Evolutionary conservation across 2,113 vertebrate genomes (phyloP).

Genomic region (Isichthys henryi): DNA sequence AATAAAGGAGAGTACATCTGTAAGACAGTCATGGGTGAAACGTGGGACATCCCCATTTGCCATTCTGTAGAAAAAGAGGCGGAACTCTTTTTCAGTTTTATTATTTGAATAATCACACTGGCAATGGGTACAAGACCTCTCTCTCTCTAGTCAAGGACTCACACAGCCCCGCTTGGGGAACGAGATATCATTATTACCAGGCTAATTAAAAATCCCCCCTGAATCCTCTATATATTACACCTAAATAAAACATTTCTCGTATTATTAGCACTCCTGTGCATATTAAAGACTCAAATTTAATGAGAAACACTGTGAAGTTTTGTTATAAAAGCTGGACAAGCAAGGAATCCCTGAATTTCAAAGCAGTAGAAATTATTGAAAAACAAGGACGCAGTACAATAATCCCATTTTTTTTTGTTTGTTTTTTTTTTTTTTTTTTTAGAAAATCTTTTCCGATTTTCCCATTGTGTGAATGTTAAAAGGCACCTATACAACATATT

Average conservation of each 20-base stretch:
- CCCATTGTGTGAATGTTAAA: neutral
- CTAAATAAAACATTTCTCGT: constrained; percentile 6
- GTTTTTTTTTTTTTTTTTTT: neutral
- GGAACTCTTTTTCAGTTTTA: neutral
- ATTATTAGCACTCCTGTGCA: neutral
- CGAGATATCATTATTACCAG: neutral
- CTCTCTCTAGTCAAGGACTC: neutral
- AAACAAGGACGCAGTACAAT: neutral
- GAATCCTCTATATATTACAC: neutral
- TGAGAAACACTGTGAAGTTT: neutral
- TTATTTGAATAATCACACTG: neutral
- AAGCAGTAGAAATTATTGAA: neutral
- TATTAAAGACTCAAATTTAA: neutral
- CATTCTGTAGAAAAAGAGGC: neutral
- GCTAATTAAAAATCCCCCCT: neutral
- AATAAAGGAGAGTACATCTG: neutral
- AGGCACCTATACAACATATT: neutral
- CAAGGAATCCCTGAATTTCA: neutral
- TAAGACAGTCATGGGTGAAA: neutral
- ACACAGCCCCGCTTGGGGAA: neutral
- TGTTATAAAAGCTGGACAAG: neutral
- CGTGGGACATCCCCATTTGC: neutral
- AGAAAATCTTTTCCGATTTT: neutral
- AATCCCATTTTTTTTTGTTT: neutral
- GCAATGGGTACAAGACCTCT: neutral